Conservation (phyloP, 2,113 vertebrate species). For the Cryptotis parvus region DNA sequence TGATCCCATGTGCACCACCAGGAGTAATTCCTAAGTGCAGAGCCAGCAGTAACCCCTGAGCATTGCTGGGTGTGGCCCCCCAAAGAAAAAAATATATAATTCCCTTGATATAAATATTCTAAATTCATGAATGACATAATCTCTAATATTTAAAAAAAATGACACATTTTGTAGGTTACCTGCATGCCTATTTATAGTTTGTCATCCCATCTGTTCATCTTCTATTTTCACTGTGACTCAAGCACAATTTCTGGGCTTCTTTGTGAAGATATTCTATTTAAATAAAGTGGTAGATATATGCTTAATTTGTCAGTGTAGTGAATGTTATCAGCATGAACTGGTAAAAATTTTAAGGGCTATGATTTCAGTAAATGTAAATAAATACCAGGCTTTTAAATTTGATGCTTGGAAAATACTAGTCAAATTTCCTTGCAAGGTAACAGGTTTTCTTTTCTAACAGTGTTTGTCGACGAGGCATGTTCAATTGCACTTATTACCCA, state of each 20-base stretch:
- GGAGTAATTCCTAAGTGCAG: too few relatives aligned
- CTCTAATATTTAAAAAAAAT: neutral
- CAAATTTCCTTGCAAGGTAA: slow-evolving; percentile 2
- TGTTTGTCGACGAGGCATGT: slow-evolving; percentile 95
- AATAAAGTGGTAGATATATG: neutral
- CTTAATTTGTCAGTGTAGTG: neutral
- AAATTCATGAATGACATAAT: neutral
- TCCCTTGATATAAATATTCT: slow-evolving; percentile 31
- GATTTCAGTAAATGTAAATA: neutral
- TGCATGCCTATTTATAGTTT: neutral
- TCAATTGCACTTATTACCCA: slow-evolving; percentile 96
- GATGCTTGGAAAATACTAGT: neutral
- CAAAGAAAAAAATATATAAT: slow-evolving; percentile 7
- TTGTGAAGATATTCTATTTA: slow-evolving; percentile 32
- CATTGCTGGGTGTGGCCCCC: too few relatives aligned
- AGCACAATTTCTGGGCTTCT: slow-evolving; percentile 11
- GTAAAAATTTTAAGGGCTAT: neutral
- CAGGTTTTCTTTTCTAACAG: slow-evolving; percentile 84
- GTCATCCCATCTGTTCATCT: neutral
- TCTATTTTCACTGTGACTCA: slow-evolving; percentile 1
- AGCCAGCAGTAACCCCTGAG: too few relatives aligned
- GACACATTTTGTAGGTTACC: neutral
- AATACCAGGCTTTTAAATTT: slow-evolving; percentile 20
- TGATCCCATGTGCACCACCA: too few relatives aligned
- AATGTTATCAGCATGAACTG: slow-evolving; percentile 6